Percentiles rank a stretch among this genome's conserved stretches.
These are phyloP conservation scores for Oreotrochilus melanogaster DNA, from an alignment of 2,113 vertebrate species.

Conservation along the genomic window DNA sequence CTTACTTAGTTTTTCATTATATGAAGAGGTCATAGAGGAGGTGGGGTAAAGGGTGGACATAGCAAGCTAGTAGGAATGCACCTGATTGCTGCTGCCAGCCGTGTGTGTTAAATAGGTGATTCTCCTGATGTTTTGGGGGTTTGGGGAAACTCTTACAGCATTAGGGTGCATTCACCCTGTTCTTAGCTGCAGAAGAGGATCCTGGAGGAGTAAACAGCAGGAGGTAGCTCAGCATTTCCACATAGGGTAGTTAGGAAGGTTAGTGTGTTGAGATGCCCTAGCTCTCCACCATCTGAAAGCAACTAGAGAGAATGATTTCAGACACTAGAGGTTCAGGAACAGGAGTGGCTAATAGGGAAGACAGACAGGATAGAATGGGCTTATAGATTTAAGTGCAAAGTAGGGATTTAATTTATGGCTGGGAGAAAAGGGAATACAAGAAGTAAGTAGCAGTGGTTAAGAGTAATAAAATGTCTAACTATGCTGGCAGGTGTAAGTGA, in stretches of 20 bases:
- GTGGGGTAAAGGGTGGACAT: neutral
- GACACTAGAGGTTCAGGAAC: neutral
- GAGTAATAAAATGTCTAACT: neutral
- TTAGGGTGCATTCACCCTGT: neutral
- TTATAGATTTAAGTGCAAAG: neutral
- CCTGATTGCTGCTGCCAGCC: accelerated
- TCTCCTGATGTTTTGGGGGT: neutral
- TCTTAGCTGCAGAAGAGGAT: neutral
- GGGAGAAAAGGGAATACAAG: neutral
- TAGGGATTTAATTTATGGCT: neutral
- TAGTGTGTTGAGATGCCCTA: neutral
- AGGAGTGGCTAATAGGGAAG: neutral
- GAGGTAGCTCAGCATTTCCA: neutral
- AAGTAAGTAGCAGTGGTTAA: neutral
- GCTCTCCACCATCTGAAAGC: neutral
- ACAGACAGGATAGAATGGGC: neutral
- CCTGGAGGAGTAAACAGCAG: neutral
- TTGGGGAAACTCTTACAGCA: neutral
- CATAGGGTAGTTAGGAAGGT: neutral
- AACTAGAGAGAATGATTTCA: neutral
- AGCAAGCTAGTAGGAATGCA: neutral
- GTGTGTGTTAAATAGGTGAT: neutral
- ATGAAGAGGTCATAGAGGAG: neutral
- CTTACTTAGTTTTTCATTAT: neutral
- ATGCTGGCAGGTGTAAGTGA: neutral